Evolutionary conservation across 37 sponge, comb jelly and placozoan genomes (phyloP).

Genomic region (Petrosia ficiformis): DNA sequence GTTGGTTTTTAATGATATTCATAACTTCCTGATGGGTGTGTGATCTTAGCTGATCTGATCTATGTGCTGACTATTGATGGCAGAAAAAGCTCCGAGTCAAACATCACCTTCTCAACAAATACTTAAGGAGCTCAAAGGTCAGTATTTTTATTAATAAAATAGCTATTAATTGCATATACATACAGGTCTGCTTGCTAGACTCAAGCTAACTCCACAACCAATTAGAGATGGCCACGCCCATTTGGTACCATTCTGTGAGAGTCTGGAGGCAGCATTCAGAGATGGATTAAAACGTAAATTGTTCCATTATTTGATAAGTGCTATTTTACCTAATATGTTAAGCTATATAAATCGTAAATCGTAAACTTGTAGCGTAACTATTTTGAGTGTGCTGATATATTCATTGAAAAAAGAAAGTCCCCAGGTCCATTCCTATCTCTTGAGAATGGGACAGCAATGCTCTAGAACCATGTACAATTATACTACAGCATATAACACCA

Average conservation of each 20-base stretch:
- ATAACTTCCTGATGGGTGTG: too few relatives aligned
- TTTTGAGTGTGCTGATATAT: background rate
- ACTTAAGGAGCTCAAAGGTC: background rate
- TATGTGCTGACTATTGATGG: background rate
- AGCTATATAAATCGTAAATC: too few relatives aligned
- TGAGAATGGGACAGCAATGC: too few relatives aligned
- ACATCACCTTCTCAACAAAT: background rate
- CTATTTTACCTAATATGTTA: too few relatives aligned
- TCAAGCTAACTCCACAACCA: slow-evolving; percentile 26
- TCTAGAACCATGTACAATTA: too few relatives aligned
- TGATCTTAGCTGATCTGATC: slow-evolving; percentile 44
- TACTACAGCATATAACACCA: too few relatives aligned
- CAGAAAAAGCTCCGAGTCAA: too few relatives aligned
- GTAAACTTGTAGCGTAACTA: too few relatives aligned
- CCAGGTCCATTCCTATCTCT: background rate
- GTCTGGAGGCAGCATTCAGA: slow-evolving; percentile 55
- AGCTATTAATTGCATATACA: background rate
- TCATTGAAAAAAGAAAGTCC: background rate
- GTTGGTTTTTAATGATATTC: too few relatives aligned
- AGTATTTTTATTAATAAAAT: too few relatives aligned
- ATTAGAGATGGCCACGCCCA: slow-evolving; percentile 52
- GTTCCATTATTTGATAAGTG: background rate
- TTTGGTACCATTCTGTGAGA: slow-evolving; percentile 69
- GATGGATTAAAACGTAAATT: slow-evolving; percentile 73
- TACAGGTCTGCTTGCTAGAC: slow-evolving; percentile 28